phyloP scores from a whole-genome alignment of 2,113 vertebrate species.

The Bucco capensis region DNA sequence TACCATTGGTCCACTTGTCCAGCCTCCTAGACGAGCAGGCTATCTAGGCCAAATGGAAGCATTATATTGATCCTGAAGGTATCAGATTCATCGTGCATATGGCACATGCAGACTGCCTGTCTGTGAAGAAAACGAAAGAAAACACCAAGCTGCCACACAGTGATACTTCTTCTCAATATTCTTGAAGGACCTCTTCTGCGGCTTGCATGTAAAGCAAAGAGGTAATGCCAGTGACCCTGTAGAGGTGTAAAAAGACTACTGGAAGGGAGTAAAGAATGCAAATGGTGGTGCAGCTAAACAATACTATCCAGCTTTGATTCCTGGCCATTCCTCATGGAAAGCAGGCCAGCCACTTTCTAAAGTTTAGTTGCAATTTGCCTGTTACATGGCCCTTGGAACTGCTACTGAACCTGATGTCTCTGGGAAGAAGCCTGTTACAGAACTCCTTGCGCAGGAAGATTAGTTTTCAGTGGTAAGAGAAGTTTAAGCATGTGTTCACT shows the following conservation, averaged over 20 bases:
- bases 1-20: neutral
- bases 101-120: neutral
- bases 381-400: neutral
- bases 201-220: neutral
- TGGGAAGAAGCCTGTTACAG: neutral
- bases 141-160: neutral
- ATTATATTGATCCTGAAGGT: neutral
- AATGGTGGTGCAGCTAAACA: neutral
- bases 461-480: neutral
- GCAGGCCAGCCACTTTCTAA: neutral
- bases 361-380: neutral
- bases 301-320: neutral
- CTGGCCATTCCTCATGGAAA: neutral
- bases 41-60: neutral
- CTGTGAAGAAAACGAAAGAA: neutral
- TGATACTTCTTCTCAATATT: neutral
- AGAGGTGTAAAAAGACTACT: neutral
- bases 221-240: neutral
- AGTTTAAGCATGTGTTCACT: neutral
- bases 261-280: neutral
- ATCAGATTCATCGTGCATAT: neutral
- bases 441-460: neutral
- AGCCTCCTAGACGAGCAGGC: neutral
- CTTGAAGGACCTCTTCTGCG: neutral
- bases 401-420: neutral